phyloP scores from a whole-genome alignment of 2,888 invertebrate species.

The Opisthograptis luteolata region DNA sequence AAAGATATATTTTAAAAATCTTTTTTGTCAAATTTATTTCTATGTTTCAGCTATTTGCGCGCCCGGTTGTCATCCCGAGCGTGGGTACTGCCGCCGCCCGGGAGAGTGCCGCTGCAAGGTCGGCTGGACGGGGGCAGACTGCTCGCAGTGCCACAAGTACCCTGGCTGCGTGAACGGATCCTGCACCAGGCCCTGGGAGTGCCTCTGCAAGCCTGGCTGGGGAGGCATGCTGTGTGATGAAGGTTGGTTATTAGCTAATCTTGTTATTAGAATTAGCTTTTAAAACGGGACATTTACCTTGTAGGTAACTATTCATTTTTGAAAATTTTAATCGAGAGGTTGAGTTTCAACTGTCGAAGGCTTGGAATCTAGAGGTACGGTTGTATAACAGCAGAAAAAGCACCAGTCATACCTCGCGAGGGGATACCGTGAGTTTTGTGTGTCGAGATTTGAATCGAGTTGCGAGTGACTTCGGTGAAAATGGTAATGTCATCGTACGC shows the following conservation, averaged over 20 bases:
- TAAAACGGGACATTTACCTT: too few species aligned
- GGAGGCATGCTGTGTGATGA: constrained; percentile 96
- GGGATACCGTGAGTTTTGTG: too few species aligned
- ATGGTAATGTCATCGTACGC: too few species aligned
- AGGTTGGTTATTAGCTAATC: constrained; percentile 80
- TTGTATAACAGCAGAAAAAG: too few species aligned
- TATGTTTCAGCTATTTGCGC: constrained; percentile 90
- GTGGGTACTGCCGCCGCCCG: constrained; percentile 91
- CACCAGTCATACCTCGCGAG: too few species aligned
- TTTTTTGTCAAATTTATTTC: constrained; percentile 1
- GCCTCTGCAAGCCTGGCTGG: constrained; percentile 94
- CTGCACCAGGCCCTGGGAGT: constrained; percentile 95
- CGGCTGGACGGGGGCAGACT: constrained; percentile 94
- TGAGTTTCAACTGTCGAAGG: too few species aligned
- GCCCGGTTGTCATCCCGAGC: constrained; percentile 91
- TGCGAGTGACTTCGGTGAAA: too few species aligned
- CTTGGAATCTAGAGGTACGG: too few species aligned
- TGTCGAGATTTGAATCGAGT: too few species aligned
- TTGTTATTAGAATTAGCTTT: neutral
- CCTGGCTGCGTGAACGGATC: constrained; percentile 95
- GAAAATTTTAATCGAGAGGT: too few species aligned
- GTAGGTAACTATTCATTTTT: neutral
- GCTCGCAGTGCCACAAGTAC: constrained; percentile 91
- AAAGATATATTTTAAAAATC: neutral
- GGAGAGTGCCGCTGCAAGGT: constrained; percentile 90